Conservation (phyloP, 1,140 invertebrate species). For the Conus ventricosus region DNA sequence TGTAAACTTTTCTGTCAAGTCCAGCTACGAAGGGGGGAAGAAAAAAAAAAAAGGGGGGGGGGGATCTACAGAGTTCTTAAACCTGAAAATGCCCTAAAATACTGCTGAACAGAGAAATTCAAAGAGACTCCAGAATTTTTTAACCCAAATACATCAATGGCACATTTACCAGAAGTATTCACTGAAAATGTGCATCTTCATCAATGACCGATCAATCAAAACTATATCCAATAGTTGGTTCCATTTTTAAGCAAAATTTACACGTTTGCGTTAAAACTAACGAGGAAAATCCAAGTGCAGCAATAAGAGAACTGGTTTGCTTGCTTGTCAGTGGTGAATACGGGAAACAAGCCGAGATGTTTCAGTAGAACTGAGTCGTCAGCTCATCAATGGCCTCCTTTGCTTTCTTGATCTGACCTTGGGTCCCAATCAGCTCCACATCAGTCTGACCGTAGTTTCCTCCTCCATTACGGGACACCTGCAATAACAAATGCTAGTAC, state of each 20-base stretch:
- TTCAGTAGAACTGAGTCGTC: conserved; percentile 1
- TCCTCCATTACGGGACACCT: conserved; percentile 23
- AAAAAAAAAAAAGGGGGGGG: too few relatives aligned
- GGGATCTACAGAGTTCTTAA: too few relatives aligned
- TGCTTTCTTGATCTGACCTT: background rate
- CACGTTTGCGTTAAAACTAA: background rate
- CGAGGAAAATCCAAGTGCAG: background rate
- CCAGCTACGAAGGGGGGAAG: too few relatives aligned
- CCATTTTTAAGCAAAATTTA: background rate
- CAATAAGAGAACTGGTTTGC: conserved; percentile 8
- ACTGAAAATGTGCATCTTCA: too few relatives aligned
- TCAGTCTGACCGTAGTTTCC: conserved; percentile 27
- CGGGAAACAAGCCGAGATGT: background rate
- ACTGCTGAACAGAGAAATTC: too few relatives aligned
- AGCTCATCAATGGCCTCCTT: conserved; percentile 12
- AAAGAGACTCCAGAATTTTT: too few relatives aligned
- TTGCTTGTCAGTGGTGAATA: background rate
- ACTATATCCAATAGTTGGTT: background rate
- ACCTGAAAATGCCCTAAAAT: too few relatives aligned
- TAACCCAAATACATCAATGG: too few relatives aligned
- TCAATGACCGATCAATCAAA: too few relatives aligned
- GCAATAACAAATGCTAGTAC: background rate
- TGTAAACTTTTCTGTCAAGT: too few relatives aligned
- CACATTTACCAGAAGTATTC: too few relatives aligned
- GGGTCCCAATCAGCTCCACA: conserved; percentile 24